phyloP scores from a whole-genome alignment of 2,888 invertebrate genomes.

The Drosophila testacea region DNA sequence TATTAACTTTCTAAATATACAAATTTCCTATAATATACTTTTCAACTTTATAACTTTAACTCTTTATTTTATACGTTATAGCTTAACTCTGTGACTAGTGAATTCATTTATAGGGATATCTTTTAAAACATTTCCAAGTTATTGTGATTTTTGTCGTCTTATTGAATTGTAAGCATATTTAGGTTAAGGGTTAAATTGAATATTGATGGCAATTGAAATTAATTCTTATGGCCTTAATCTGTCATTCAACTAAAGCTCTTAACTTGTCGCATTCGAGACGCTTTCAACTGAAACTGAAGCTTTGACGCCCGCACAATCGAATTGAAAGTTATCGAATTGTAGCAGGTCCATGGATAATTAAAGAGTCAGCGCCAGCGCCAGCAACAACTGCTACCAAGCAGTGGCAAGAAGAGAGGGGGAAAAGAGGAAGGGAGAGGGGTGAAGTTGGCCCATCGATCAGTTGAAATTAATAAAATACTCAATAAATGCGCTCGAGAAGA shows the following conservation, averaged over 20 bases:
- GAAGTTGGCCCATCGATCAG: slow-evolving; percentile 70
- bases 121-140: no score
- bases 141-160: neutral
- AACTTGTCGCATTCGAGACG: slow-evolving; percentile 44
- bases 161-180: neutral
- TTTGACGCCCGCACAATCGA: slow-evolving; percentile 13
- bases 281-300: slow-evolving; percentile 32
- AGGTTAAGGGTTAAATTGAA: slow-evolving; percentile 5
- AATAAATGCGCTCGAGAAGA: slow-evolving; percentile 73
- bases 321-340: slow-evolving; percentile 18
- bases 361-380: slow-evolving; percentile 18
- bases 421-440: neutral
- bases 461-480: slow-evolving; percentile 80
- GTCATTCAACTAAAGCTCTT: slow-evolving; percentile 25
- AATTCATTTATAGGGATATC: no score
- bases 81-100: no score
- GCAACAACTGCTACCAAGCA: no score
- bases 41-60: no score
- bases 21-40: no score
- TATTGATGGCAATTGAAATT: slow-evolving; percentile 2
- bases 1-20: neutral
- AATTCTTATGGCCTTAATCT: slow-evolving; percentile 30
- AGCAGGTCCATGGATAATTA: slow-evolving; percentile 43
- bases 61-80: no score
- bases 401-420: neutral